These are phyloP conservation scores for Haliclystus octoradiatus DNA, from an alignment of 30 jellyfish, hydroid and myxozoan species.

Conservation along the genomic window DNA sequence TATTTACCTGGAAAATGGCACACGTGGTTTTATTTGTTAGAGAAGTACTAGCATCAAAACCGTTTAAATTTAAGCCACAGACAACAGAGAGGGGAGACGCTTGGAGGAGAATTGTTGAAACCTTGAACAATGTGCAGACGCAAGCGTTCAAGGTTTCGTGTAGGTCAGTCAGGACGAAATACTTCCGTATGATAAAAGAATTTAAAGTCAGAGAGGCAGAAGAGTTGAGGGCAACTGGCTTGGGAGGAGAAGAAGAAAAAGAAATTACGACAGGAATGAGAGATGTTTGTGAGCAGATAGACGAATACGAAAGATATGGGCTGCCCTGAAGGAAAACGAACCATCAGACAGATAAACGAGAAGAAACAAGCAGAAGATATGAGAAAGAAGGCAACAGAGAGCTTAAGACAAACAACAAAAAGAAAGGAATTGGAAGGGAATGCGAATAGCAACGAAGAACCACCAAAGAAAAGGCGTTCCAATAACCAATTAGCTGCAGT, in stretches of 20 bases:
- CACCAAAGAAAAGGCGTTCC: slow-evolving; percentile 1
- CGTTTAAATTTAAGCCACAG: slow-evolving; percentile 28
- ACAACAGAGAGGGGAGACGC: slow-evolving; percentile 52
- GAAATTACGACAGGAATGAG: slow-evolving; percentile 17
- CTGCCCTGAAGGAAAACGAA: slow-evolving; percentile 7
- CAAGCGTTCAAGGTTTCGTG: slow-evolving; percentile 32
- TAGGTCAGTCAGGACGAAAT: slow-evolving; percentile 45
- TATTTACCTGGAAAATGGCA: slow-evolving; percentile 36
- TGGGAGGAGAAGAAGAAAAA: slow-evolving; percentile 24
- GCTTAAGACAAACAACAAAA: slow-evolving; percentile 15
- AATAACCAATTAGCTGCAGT: not conserved
- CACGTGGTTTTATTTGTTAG: slow-evolving; percentile 20
- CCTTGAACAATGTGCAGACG: slow-evolving; percentile 14
- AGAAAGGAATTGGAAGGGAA: slow-evolving; percentile 24
- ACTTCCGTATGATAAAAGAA: slow-evolving; percentile 18
- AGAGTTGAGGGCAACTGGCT: slow-evolving; percentile 32
- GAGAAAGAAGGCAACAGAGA: slow-evolving; percentile 30
- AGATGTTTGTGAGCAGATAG: slow-evolving; percentile 11
- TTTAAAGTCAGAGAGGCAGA: slow-evolving; percentile 14
- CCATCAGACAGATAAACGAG: slow-evolving; percentile 7
- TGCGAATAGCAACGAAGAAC: not conserved
- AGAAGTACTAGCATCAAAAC: slow-evolving; percentile 41
- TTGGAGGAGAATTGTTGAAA: slow-evolving; percentile 28
- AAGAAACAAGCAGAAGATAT: slow-evolving; percentile 2
- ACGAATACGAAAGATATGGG: slow-evolving; percentile 4